phyloP scores from a whole-genome alignment of 2,888 invertebrate genomes.

The Eupithecia pulchellata region DNA sequence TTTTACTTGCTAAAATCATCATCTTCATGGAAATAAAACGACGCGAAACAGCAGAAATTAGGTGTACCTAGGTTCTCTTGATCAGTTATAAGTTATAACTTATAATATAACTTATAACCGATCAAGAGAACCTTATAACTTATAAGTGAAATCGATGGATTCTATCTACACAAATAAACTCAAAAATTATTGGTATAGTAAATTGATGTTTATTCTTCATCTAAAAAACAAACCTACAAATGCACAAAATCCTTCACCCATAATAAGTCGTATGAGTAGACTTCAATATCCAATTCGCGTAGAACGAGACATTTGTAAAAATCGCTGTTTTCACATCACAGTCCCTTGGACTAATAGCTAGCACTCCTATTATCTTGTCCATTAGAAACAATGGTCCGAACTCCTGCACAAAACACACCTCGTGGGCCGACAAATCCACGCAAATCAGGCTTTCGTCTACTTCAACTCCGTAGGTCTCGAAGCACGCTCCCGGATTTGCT shows the following conservation, averaged over 20 bases:
- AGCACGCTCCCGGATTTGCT: conserved; percentile 51
- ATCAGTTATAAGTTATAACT: too few species aligned
- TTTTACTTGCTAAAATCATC: too few species aligned
- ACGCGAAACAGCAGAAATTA: too few species aligned
- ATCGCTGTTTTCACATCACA: conserved; percentile 62
- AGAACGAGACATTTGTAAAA: conserved; percentile 59
- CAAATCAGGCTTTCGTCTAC: conserved; percentile 67
- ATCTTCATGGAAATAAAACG: too few species aligned
- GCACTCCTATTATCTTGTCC: conserved; percentile 67
- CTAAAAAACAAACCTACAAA: background rate
- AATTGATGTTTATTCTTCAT: background rate
- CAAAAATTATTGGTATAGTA: background rate
- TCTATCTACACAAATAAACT: too few species aligned
- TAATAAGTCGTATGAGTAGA: conserved; percentile 52
- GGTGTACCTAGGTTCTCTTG: too few species aligned
- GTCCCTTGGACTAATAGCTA: conserved; percentile 64
- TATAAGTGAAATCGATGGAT: too few species aligned
- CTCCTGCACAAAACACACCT: conserved; percentile 73
- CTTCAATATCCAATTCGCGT: conserved; percentile 54
- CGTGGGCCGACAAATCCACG: conserved; percentile 62
- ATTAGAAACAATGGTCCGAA: conserved; percentile 69
- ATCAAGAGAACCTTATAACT: too few species aligned
- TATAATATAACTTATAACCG: too few species aligned
- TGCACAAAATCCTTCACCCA: conserved; percentile 32
- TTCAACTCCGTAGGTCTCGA: conserved; percentile 61